Conservation (phyloP, 2,888 invertebrate species). For the Tigriopus californicus region DNA sequence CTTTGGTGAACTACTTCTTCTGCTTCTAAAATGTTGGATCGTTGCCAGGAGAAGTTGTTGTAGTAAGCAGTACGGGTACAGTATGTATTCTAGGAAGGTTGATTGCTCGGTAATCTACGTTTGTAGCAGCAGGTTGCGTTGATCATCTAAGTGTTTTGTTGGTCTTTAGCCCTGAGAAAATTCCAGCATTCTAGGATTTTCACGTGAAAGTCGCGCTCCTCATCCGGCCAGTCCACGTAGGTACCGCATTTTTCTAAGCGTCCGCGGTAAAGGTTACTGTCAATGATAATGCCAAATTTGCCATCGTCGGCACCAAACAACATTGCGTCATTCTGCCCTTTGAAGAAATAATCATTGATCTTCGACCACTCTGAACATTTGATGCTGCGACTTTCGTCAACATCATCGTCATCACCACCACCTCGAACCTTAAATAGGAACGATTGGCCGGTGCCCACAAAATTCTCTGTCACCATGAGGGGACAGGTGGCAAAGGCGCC, state of each 20-base stretch:
- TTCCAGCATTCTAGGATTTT: slow-evolving; percentile 97
- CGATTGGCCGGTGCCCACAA: slow-evolving; percentile 9
- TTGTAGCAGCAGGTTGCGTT: too few species aligned
- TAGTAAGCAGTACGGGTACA: too few species aligned
- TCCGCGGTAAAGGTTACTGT: slow-evolving; percentile 88
- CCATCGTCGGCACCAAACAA: slow-evolving; percentile 32
- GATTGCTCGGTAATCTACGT: too few species aligned
- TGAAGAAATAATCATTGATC: slow-evolving; percentile 8
- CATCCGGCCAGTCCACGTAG: slow-evolving; percentile 83
- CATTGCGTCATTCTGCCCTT: not conserved
- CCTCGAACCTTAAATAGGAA: not conserved
- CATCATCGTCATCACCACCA: too few species aligned
- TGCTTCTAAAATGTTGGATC: too few species aligned
- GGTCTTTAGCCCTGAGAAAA: slow-evolving; percentile 34
- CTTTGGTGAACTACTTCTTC: too few species aligned
- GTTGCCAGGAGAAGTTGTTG: too few species aligned
- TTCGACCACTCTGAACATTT: not conserved
- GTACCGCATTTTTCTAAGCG: slow-evolving; percentile 87
- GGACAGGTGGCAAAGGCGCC: slow-evolving; percentile 2
- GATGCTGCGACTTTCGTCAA: not conserved
- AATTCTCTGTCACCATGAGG: not conserved
- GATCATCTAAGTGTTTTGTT: too few species aligned
- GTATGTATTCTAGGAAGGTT: too few species aligned
- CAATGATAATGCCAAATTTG: slow-evolving; percentile 89
- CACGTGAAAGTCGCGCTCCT: slow-evolving; percentile 86